Percentiles rank a stretch among this genome's conserved stretches.
Conservation (phyloP, 1,140 invertebrate species). For the Potamilus streckersoni region DNA sequence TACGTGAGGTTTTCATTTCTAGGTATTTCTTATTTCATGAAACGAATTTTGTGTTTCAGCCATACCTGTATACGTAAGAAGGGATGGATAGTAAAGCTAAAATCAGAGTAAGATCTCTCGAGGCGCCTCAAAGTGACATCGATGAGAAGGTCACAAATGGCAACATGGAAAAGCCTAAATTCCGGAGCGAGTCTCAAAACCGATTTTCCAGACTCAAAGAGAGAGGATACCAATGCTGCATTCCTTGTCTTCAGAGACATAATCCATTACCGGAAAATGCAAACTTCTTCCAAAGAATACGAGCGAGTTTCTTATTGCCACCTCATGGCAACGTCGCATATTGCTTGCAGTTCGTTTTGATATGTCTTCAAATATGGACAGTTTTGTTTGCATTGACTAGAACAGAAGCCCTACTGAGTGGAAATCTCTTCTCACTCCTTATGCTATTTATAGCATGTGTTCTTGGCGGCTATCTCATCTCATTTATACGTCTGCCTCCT, state of each 20-base stretch:
- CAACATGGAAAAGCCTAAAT: too few species aligned
- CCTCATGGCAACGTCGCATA: constrained; percentile 55
- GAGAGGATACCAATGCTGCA: constrained; percentile 11
- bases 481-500: constrained; percentile 83
- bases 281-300: constrained; percentile 28
- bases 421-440: constrained; percentile 81
- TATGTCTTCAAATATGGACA: constrained; percentile 78
- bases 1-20: too few species aligned
- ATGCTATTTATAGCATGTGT: constrained; percentile 76
- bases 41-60: too few species aligned
- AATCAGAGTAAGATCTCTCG: too few species aligned
- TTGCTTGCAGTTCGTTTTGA: constrained; percentile 38
- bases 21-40: too few species aligned
- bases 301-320: constrained; percentile 51
- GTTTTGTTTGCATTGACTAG: constrained; percentile 80
- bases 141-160: too few species aligned
- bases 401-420: constrained; percentile 79
- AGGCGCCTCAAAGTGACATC: too few species aligned
- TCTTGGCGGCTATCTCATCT: constrained; percentile 83
- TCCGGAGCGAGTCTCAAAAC: too few species aligned
- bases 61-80: too few species aligned
- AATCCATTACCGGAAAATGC: constrained; percentile 53
- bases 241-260: constrained; percentile 35
- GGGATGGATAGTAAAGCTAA: too few species aligned
- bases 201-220: constrained; percentile 15